phyloP scores from a whole-genome alignment of 2,113 vertebrate genomes.

The Brachionichthys hirsutus region DNA sequence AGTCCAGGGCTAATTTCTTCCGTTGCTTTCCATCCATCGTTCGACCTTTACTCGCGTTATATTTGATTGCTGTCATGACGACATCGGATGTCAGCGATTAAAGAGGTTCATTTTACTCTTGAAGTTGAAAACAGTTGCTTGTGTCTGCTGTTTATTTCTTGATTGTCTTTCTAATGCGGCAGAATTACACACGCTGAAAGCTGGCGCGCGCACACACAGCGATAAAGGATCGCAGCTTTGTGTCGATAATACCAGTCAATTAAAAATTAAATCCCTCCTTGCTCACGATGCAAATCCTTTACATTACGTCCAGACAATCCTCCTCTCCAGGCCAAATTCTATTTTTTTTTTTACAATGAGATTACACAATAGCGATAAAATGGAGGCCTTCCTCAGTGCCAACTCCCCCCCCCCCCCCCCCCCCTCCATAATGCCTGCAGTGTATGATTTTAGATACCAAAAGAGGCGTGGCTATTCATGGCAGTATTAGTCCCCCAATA shows the following conservation, averaged over 20 bases:
- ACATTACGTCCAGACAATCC: neutral
- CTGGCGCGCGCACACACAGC: neutral
- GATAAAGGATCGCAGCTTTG: neutral
- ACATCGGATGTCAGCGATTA: no score
- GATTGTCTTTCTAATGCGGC: neutral
- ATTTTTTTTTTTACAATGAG: slow-evolving; percentile 6
- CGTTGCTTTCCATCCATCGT: no score
- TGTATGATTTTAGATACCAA: slow-evolving; percentile 23
- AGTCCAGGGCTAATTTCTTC: no score
- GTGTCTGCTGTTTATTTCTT: slow-evolving; percentile 2
- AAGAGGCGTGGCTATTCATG: no score
- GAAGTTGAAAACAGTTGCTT: neutral
- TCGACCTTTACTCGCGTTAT: no score
- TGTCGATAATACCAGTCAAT: slow-evolving; percentile 15
- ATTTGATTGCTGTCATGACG: no score
- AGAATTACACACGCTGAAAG: neutral
- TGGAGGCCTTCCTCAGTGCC: no score
- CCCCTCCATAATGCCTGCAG: neutral
- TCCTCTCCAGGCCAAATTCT: neutral
- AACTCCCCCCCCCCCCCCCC: no score
- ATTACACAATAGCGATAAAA: slow-evolving; percentile 4
- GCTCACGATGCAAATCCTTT: neutral
- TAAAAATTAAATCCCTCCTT: slow-evolving; percentile 8
- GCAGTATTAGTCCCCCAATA: no score
- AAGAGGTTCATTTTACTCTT: no score